These are phyloP conservation scores for Rhagologus leucostigma DNA, from an alignment of 2,113 vertebrate genomes.

Conservation along the genomic window DNA sequence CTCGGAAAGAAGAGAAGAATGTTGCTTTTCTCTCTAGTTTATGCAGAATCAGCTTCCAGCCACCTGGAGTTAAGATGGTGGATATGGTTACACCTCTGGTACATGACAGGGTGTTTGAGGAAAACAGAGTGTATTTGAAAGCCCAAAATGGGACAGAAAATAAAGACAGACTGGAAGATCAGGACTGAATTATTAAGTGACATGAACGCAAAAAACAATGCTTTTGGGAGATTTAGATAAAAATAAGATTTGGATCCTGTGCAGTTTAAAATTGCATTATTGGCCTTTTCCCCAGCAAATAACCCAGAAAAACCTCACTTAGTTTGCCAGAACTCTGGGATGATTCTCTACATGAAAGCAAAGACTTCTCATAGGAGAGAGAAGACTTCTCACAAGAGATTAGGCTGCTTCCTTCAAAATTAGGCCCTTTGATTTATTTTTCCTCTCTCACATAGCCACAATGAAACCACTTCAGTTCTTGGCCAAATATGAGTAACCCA, in stretches of 20 bases:
- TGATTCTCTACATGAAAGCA: conserved; percentile 8
- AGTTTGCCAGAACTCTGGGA: conserved; percentile 12
- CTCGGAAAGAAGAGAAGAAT: not conserved
- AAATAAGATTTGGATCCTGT: conserved; percentile 1
- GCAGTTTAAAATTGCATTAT: conserved; percentile 43
- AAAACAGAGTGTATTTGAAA: conserved; percentile 26
- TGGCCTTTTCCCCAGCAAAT: conserved; percentile 45
- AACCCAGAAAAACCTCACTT: not conserved
- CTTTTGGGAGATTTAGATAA: conserved; percentile 24
- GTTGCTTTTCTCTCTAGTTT: conserved; percentile 21
- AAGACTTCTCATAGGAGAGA: not conserved
- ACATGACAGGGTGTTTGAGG: conserved; percentile 44
- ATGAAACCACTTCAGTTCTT: not conserved
- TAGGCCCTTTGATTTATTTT: conserved; percentile 6
- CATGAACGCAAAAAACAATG: conserved; percentile 2
- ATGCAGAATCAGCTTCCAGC: conserved; percentile 28
- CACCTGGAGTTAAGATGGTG: conserved; percentile 31
- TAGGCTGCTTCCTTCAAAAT: not conserved
- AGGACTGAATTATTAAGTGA: conserved; percentile 58
- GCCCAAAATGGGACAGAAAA: conserved; percentile 18
- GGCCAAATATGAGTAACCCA: not conserved
- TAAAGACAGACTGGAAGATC: conserved; percentile 33
- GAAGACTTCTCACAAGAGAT: not conserved
- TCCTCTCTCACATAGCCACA: not conserved
- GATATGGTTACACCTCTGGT: conserved; percentile 32